phyloP scores from a whole-genome alignment of 2,113 vertebrate species.

The Burhinus bistriatus region DNA sequence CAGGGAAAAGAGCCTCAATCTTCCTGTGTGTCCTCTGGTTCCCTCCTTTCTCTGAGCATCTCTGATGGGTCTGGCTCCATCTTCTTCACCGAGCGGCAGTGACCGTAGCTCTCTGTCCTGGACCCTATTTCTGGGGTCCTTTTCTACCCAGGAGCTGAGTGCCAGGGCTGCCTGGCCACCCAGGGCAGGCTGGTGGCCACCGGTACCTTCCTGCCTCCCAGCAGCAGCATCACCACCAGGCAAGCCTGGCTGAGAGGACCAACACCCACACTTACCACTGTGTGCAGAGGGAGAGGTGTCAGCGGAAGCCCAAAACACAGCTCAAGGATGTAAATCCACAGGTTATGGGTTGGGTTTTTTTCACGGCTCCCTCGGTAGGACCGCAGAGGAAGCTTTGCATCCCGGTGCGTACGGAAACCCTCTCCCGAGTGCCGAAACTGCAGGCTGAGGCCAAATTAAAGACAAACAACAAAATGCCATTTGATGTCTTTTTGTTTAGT shows the following conservation, averaged over 20 bases:
- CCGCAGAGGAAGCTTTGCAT: not conserved
- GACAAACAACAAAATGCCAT: not conserved
- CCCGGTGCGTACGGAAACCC: not conserved
- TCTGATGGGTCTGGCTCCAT: not conserved
- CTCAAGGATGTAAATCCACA: not conserved
- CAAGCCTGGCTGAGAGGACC: not conserved
- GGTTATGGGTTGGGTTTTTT: not conserved
- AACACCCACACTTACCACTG: too few relatives aligned
- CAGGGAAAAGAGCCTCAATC: not conserved
- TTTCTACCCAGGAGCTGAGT: not conserved
- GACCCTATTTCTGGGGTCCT: not conserved
- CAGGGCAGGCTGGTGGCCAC: not conserved
- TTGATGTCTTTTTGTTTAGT: not conserved
- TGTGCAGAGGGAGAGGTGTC: not conserved
- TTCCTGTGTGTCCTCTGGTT: not conserved
- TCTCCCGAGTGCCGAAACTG: not conserved
- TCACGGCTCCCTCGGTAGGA: not conserved
- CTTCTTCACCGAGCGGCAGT: not conserved
- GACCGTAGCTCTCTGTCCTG: not conserved
- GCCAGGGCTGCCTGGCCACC: not conserved
- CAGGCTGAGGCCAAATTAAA: not conserved
- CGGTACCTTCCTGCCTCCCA: not conserved
- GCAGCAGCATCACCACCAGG: not conserved
- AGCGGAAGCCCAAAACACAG: not conserved
- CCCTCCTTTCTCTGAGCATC: not conserved